Conservation (phyloP, 2,113 vertebrate species). For the Notothenia rossii region DNA sequence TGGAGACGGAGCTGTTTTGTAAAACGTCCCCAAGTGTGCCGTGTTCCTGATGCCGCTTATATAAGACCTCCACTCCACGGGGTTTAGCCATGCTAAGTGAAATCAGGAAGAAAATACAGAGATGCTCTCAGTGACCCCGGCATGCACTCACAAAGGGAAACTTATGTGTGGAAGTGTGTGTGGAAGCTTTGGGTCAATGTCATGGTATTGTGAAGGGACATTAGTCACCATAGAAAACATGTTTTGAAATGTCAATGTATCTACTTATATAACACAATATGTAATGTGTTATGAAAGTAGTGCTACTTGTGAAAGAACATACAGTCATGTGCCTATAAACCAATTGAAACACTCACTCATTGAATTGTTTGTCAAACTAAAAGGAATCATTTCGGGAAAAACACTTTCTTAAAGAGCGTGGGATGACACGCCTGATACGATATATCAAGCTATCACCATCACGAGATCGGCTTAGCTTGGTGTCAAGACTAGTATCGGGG, state of each 20-base stretch:
- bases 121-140: conserved; percentile 7
- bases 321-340: not conserved
- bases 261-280: no score
- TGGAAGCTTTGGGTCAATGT: not conserved
- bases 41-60: not conserved
- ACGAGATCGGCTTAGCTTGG: no score
- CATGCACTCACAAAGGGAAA: not conserved
- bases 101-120: conserved; percentile 1
- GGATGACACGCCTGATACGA: no score
- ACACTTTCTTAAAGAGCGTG: no score
- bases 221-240: not conserved
- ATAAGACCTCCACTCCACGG: not conserved
- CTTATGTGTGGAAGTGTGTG: not conserved
- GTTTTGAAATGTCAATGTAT: not conserved
- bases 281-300: no score
- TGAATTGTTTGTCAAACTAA: no score
- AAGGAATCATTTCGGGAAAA: no score
- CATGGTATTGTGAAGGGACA: not conserved
- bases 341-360: not conserved
- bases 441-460: no score
- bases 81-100: not conserved
- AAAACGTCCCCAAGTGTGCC: not conserved
- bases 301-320: no score
- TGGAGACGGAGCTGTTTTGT: not conserved
- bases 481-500: no score